Evolutionary conservation across 2,797 vertebrate species (phyloP), one percentile per base, ranked within the genome.

Genomic region (Botia kubotai): DNA sequence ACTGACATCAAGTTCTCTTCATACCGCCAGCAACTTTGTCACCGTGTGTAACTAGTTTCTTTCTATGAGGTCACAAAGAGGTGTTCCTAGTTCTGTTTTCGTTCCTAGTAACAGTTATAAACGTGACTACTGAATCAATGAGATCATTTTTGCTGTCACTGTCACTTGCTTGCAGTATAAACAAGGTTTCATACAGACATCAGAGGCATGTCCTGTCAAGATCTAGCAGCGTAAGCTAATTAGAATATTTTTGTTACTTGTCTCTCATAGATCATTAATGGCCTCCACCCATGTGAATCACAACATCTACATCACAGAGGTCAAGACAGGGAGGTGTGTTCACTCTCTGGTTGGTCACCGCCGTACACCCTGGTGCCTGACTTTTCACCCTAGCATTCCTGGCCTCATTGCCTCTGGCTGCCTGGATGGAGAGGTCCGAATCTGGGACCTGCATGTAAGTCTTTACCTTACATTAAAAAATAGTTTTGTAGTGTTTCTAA

Each of bases 361-460:
- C 53, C 94, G 97, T 36, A 99, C 97, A 29, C 97, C 97, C 0
- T 99, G 97, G 97, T 99, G 97, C 79, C 96, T 99, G 89, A 98
- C 97, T 80, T 99, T 99, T 91, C 97, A 99, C 89, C 97, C 97
- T 84, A 97, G 96, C 62, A 98, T 98, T 85, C 95, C 97, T 0
- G 97, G 97, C 88, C 95, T 99, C 84, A 96, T 98, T 90, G 97
- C 97, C 84, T 99, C 97, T 4, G 97, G 97, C 85, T 99, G 97
- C 93, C 94, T 99, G 80, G 97, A 99, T 80, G 97, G 97, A 55
- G 97, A 99, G 89, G 97, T 99, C 90, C 94, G 97, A 75, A 99
- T 98, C 89, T 98, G 97, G 97, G 97, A 99, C 93, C 94, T 99
- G 85, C 97, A 98, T 0, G 97, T 98, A 93, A 96, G 97, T 96